A percentile compares a stretch with the other conserved stretches of the same genome.
Conservation (phyloP, 2,113 vertebrate species). For the Macheiramphus alcinus region DNA sequence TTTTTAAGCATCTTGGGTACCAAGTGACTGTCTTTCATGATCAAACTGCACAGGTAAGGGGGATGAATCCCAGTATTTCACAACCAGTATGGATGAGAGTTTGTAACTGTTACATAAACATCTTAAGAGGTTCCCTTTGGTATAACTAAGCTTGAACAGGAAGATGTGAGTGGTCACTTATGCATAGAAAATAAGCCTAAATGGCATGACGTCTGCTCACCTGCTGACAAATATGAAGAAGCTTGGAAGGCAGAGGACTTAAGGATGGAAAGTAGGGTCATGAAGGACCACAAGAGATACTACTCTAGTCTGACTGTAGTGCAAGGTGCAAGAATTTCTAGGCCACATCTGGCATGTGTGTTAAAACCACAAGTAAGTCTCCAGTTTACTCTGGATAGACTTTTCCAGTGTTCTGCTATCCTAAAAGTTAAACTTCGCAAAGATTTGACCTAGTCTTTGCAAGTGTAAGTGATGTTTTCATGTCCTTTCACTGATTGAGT, state of each 20-base stretch:
- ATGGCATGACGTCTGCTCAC: not conserved
- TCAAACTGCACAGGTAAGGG: slow-evolving; percentile 83
- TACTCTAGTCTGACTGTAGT: not conserved
- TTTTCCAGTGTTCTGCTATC: not conserved
- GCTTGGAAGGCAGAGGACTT: not conserved
- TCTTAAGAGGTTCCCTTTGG: not conserved
- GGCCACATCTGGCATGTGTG: not conserved
- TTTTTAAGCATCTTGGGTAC: slow-evolving; percentile 89
- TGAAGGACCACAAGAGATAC: not conserved
- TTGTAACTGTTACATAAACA: not conserved
- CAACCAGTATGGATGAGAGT: not conserved
- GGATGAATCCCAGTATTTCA: not conserved
- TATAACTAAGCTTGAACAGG: not conserved
- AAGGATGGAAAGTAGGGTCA: not conserved
- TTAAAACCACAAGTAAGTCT: not conserved
- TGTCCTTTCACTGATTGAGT: not conserved
- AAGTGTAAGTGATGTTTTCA: not conserved
- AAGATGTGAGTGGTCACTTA: not conserved
- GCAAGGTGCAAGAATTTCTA: not conserved
- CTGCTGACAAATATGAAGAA: not conserved
- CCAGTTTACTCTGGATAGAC: not conserved
- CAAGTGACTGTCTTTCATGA: slow-evolving; percentile 74
- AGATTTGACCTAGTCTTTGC: not conserved
- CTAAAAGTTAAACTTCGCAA: not conserved
- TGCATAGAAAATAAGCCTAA: not conserved